Evolutionary conservation across 2,888 invertebrate genomes (phyloP), one percentile per base, ranked within the genome.

Genomic region (Malacosoma neustria): DNA sequence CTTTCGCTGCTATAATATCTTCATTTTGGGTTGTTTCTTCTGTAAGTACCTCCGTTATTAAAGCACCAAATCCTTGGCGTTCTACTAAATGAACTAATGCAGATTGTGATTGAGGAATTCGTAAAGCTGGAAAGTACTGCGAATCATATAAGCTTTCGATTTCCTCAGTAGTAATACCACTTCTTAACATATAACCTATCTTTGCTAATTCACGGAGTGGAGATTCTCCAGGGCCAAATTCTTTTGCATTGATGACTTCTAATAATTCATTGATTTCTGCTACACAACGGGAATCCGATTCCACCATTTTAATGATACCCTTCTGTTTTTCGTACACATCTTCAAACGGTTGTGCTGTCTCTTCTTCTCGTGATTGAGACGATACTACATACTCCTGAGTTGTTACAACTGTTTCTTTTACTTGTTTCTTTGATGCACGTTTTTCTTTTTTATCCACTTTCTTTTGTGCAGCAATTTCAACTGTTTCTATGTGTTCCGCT

Each of bases 51-150:
- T 94, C 92, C 0, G 93, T 91, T 40, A 95, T 94, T 13, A 95
- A 74, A 1, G 93, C 89, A 1, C 93, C 93, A 54, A 94, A 91
- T 1, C 95, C 95, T 69, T 93, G 91, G 14, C 95, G 87, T 70
- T 95, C 95, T 0, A 95, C 94, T 35, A 95, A 87, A 53, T 93
- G 92, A 5, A 95, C 94, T 57, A 95, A 75, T 6, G 95, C 95
- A 15, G 93, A 93, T 71, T 95, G 95, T 1, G 94, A 93, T 60
- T 93, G 92, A 1, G 95, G 94, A 9, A 92, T 90, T 58, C 91
- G 89, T 37, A 96, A 69, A 9, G 93, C 91, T 12, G 94, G 93
- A 72, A 95, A 95, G 54, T 91, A 89, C 53, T 93, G 89, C 11
- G 93, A 91, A 54, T 92, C 90, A 56, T 94, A 95, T 44, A 95